A percentile compares a stretch with the other conserved stretches of the same genome.
These are phyloP conservation scores for Argyresthia albistria DNA, from an alignment of 2,888 invertebrate species.

Conservation along the genomic window DNA sequence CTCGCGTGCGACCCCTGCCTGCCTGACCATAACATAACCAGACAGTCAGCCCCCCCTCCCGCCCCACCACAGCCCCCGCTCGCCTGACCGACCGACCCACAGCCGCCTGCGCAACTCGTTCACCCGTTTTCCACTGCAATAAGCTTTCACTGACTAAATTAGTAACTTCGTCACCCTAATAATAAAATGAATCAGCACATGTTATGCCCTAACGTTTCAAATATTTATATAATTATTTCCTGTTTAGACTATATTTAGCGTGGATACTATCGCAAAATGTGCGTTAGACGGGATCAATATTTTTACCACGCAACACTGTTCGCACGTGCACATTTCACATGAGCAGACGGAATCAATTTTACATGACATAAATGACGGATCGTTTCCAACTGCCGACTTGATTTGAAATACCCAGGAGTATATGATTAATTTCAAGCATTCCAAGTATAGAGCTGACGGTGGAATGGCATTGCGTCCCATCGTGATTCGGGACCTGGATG, in stretches of 20 bases:
- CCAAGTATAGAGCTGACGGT: too few relatives aligned
- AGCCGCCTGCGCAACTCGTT: neutral
- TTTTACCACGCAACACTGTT: too few relatives aligned
- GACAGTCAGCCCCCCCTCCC: neutral
- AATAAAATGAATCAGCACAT: neutral
- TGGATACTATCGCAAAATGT: neutral
- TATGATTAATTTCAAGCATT: too few relatives aligned
- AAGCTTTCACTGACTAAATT: neutral
- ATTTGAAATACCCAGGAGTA: too few relatives aligned
- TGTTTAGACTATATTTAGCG: neutral
- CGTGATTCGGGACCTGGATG: too few relatives aligned
- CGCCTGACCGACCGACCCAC: neutral
- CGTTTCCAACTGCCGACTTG: too few relatives aligned
- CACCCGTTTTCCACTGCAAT: neutral
- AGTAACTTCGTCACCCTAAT: neutral
- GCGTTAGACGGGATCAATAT: neutral
- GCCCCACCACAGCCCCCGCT: neutral
- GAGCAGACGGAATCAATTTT: too few relatives aligned
- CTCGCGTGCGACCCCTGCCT: conserved; percentile 19
- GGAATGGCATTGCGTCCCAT: too few relatives aligned
- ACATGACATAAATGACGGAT: too few relatives aligned
- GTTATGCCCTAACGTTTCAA: neutral
- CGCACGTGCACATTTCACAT: too few relatives aligned
- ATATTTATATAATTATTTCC: conserved; percentile 1
- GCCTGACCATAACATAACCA: neutral